Evolutionary conservation across 2,888 invertebrate genomes (phyloP).

Genomic region (Graphium colonna): DNA sequence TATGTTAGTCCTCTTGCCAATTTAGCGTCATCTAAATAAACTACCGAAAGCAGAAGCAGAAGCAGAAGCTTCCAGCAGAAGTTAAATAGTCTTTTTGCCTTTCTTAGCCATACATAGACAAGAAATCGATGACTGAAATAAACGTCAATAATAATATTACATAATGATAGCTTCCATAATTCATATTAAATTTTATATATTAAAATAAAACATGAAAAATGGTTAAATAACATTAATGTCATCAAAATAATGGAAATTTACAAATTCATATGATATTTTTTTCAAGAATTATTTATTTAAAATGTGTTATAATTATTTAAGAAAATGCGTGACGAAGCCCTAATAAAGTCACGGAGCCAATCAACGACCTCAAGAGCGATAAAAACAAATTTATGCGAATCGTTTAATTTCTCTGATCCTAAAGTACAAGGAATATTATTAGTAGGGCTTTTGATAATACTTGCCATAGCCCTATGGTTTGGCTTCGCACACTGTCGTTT

Average conservation of each 20-base stretch:
- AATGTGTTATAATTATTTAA: neutral
- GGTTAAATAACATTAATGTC: neutral
- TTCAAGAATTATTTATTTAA: neutral
- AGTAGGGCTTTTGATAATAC: conserved; percentile 41
- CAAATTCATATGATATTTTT: neutral
- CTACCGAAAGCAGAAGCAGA: no score
- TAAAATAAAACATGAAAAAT: no score
- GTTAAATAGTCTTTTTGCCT: no score
- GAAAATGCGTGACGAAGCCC: neutral
- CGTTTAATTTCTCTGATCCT: conserved; percentile 38
- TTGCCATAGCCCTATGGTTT: conserved; percentile 47
- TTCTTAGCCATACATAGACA: no score
- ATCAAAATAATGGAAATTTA: neutral
- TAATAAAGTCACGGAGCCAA: no score
- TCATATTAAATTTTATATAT: no score
- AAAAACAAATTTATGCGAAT: conserved; percentile 5
- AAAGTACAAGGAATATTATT: conserved; percentile 45
- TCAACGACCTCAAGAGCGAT: neutral
- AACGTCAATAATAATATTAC: no score
- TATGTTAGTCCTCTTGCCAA: no score
- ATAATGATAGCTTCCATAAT: no score
- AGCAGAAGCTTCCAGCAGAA: no score
- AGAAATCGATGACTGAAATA: no score
- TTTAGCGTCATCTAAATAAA: no score
- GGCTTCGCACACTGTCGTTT: conserved; percentile 46